These are phyloP conservation scores for Blennius ocellaris DNA, from an alignment of 2,113 vertebrate genomes.

Conservation along the genomic window DNA sequence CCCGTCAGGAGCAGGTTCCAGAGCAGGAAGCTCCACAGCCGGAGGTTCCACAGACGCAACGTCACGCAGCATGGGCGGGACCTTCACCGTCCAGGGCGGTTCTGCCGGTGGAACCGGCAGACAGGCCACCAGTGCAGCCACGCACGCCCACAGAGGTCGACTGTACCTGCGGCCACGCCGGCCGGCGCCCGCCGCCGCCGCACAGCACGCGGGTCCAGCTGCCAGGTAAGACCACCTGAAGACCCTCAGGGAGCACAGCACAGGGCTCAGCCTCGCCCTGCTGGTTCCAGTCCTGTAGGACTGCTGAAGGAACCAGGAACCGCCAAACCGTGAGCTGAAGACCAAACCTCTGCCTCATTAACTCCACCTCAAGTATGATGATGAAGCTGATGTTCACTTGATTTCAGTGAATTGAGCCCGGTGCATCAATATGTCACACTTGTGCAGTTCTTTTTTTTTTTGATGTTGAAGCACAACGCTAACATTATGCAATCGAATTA, in stretches of 20 bases:
- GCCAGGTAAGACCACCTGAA: constrained; percentile 80
- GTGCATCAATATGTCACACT: neutral
- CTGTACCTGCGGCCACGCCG: constrained; percentile 40
- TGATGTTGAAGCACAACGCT: too few relatives aligned
- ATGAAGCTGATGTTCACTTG: constrained; percentile 1
- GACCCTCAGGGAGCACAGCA: constrained; percentile 8
- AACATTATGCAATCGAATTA: too few relatives aligned
- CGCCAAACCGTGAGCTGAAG: neutral
- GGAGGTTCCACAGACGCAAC: constrained; percentile 16
- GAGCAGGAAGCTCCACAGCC: constrained; percentile 5
- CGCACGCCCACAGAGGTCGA: constrained; percentile 66
- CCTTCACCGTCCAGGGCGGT: constrained; percentile 58
- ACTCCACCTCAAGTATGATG: constrained; percentile 4
- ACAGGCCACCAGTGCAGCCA: constrained; percentile 64
- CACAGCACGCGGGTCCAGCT: constrained; percentile 69
- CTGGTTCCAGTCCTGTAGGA: constrained; percentile 8
- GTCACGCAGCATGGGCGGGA: constrained; percentile 59
- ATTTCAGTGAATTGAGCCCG: neutral
- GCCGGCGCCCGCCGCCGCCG: constrained; percentile 39
- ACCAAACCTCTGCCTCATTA: constrained; percentile 16
- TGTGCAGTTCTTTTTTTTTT: too few relatives aligned
- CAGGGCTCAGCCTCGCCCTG: neutral
- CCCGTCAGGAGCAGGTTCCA: neutral
- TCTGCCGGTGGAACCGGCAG: constrained; percentile 4
- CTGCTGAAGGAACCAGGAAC: constrained; percentile 28